These are phyloP conservation scores for Synanthedon tipuliformis DNA, from an alignment of 2,888 invertebrate species.

Conservation along the genomic window DNA sequence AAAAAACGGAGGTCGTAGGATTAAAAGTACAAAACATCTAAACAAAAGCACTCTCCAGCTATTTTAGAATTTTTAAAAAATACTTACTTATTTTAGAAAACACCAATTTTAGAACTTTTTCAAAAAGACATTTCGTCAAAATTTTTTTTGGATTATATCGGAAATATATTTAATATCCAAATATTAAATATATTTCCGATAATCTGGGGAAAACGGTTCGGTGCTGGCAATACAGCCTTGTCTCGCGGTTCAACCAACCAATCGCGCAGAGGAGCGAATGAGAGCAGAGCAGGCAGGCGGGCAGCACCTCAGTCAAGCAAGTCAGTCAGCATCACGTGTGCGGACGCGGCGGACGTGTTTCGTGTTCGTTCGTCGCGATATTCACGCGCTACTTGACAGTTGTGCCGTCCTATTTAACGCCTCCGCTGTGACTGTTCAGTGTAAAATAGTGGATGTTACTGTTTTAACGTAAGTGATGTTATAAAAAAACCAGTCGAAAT, in stretches of 20 bases:
- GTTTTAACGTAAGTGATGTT: constrained; percentile 32
- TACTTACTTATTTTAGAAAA: too few relatives aligned
- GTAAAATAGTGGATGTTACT: constrained; percentile 49
- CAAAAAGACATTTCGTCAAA: too few relatives aligned
- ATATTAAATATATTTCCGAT: background rate
- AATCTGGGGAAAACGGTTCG: constrained; percentile 26
- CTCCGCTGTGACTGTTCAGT: constrained; percentile 39
- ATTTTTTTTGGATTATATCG: too few relatives aligned
- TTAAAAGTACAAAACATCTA: too few relatives aligned
- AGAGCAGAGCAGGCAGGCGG: constrained; percentile 18
- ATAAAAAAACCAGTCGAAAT: constrained; percentile 22
- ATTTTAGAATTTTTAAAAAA: too few relatives aligned
- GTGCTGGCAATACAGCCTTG: constrained; percentile 37
- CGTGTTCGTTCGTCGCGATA: constrained; percentile 25
- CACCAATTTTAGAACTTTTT: too few relatives aligned
- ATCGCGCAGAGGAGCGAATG: constrained; percentile 24
- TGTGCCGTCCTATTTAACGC: constrained; percentile 55
- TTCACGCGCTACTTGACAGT: constrained; percentile 63
- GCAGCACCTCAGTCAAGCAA: constrained; percentile 22
- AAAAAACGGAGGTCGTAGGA: too few relatives aligned
- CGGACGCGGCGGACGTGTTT: constrained; percentile 42
- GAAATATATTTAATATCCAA: too few relatives aligned
- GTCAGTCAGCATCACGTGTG: constrained; percentile 58
- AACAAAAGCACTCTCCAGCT: too few relatives aligned
- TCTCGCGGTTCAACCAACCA: constrained; percentile 39